Base-by-base conservation (phyloP, 2,888 invertebrate species). In the Melipona bicolor region DNA sequence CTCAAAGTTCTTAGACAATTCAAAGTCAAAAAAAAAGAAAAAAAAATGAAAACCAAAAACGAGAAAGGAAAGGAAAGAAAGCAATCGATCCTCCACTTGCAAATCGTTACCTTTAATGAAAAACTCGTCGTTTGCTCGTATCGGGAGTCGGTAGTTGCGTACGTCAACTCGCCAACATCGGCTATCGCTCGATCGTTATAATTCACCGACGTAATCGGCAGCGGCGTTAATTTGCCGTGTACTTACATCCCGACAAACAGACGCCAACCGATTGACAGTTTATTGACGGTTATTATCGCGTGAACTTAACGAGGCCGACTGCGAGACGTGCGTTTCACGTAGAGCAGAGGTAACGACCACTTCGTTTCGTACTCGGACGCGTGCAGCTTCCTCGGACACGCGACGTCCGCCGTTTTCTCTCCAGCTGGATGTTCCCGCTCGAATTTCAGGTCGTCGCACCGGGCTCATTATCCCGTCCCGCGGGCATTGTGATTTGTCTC, bases 221-320 rank as follows among this genome's bases (percentile, higher is more conserved):
- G 69, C 59, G 80, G 32, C 64, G 74, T 78, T 76, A 83, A 56
- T 67, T 67, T 27, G n/a, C 24, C 78, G 71, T 76, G 78, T 73
- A 76, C 67, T 64, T 81, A 70, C 50, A 67, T 65, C 70, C 71
- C 64, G 70, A 74, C 73, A 84, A 86, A 81, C 72, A 67, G 73
- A 73, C 82, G 77, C 76, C 72, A 64, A 73, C 61, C 81, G 84
- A 88, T 87, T 87, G 88, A 88, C 88, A 88, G 86, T 78, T 83
- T 83, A 86, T 89, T 84, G 84, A 78, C 82, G 77, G 81, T 83
- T 80, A 84, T 88, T 87, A 86, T 43, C 52, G 77, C 32, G 80
- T 72, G 83, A 72, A 73, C 77, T 77, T 79, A 88, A 88, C 82
- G 77, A 84, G 79, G 67, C 54, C 62, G 54, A 21, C 64, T 24